phyloP scores from a whole-genome alignment of 2,888 invertebrate species.

The Athetis lepigone region DNA sequence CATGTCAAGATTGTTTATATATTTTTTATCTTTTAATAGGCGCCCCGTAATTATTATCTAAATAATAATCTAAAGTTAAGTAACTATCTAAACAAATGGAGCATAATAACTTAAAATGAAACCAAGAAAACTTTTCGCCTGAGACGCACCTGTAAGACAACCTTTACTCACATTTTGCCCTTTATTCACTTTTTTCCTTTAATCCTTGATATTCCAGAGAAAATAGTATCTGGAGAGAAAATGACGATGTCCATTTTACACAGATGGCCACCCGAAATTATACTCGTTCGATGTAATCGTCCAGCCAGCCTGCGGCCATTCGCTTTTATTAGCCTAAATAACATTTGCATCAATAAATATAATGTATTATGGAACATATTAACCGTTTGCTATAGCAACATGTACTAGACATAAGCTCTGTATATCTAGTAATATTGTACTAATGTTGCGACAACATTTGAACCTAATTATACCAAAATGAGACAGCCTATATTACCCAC shows the following conservation, averaged over 20 bases:
- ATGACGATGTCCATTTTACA: slow-evolving; percentile 67
- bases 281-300: slow-evolving; percentile 55
- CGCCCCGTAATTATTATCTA: too few relatives aligned
- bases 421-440: neutral
- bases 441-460: neutral
- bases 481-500: too few relatives aligned
- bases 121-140: slow-evolving; percentile 64
- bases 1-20: too few relatives aligned
- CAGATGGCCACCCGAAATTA: slow-evolving; percentile 68
- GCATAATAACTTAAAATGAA: too few relatives aligned
- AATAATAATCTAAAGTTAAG: too few relatives aligned
- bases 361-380: slow-evolving; percentile 11
- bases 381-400: neutral
- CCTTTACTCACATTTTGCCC: slow-evolving; percentile 53
- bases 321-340: slow-evolving; percentile 61
- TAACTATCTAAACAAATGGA: too few relatives aligned
- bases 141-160: slow-evolving; percentile 65
- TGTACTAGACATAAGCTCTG: neutral
- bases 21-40: too few relatives aligned
- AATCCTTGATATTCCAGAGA: slow-evolving; percentile 56
- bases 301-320: slow-evolving; percentile 48
- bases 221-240: slow-evolving; percentile 58
- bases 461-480: neutral
- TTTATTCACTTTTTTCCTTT: slow-evolving; percentile 63
- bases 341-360: slow-evolving; percentile 43